phyloP scores from a whole-genome alignment of 2,888 invertebrate species.

The Itoplectis maculator region DNA sequence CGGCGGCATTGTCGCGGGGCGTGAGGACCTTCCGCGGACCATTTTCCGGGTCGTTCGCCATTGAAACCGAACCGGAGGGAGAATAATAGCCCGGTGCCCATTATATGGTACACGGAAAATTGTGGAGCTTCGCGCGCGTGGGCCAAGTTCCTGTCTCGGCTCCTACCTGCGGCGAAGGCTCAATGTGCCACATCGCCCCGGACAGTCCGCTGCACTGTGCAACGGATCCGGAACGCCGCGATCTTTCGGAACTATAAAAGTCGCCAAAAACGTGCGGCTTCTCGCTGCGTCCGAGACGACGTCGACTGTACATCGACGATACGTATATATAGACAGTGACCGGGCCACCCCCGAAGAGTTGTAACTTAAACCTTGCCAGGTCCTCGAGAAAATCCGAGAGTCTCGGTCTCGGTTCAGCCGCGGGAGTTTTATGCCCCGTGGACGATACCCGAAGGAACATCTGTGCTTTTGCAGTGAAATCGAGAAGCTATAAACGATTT shows the following conservation, averaged over 20 bases:
- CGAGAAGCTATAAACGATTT: constrained; percentile 7
- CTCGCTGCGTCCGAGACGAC: constrained; percentile 4
- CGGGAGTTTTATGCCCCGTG: neutral
- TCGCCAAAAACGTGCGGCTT: constrained; percentile 29
- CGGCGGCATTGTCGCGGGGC: constrained; percentile 74
- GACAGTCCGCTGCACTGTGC: constrained; percentile 10
- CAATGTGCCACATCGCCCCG: constrained; percentile 13
- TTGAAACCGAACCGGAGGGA: constrained; percentile 71
- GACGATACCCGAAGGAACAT: constrained; percentile 9
- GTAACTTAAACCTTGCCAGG: constrained; percentile 41
- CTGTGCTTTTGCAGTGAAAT: constrained; percentile 31
- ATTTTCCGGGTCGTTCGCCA: constrained; percentile 74
- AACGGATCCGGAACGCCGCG: constrained; percentile 36
- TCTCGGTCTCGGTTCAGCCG: neutral
- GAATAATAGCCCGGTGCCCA: constrained; percentile 47
- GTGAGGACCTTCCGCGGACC: constrained; percentile 74
- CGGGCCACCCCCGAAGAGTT: constrained; percentile 33
- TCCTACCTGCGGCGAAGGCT: constrained; percentile 46
- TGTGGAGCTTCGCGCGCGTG: constrained; percentile 57
- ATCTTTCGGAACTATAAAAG: constrained; percentile 33
- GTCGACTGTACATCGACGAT: constrained; percentile 5
- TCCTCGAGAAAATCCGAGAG: neutral
- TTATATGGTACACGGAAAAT: neutral
- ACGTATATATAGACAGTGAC: neutral
- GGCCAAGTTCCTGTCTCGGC: constrained; percentile 57